Base-by-base conservation (phyloP, 1,140 invertebrate species). In the Dendrolimus kikuchii region DNA sequence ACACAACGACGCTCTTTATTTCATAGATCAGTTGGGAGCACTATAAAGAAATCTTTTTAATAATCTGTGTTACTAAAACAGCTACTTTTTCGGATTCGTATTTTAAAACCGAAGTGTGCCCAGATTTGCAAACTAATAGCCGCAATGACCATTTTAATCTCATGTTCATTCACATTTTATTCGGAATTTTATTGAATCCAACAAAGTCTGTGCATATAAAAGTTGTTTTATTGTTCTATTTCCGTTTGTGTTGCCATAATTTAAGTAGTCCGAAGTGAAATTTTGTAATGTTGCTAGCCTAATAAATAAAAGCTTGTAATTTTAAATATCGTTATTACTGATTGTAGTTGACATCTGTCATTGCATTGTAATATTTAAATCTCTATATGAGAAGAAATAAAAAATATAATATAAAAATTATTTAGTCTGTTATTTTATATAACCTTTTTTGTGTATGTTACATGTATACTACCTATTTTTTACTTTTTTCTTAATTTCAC, bases 241-340 rank as follows among this genome's bases (percentile, higher is more conserved):
- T 50, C 50, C 49, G 64, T 69, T 56, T 73, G 64, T 71, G 71
- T 75, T 74, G 74, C 70, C 67, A 70, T 61, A 69, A 65, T 66
- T 74, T 52, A 52, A 59, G 23, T 23, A 23, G 23, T 23, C 23
- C 23, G 23, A 23, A 23, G 23, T 68, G 71, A 76, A 68, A 64
- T 66, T 68, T 64, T 73, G 64, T 72, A 74, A 71, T 71, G 64
- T 74, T 75, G 69, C 71, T 81, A 82, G 77, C 66, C 53, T 84
- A 78, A 72, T 48, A 55, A 55, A 47, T 51, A 60, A 66, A 71
- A 62, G 48, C 51, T 65, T 72, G 74, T 80, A 67, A 72, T 81
- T 79, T 68, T 77, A 80, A 57, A 55, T 75, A 77, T 77, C 23
- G 23, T 23, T 23, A 23, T 80, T 77, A 75, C 74, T 76, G 70